These are phyloP conservation scores for Paratrypauchen microcephalus DNA, from an alignment of 2,797 vertebrate species.

Conservation along the genomic window DNA sequence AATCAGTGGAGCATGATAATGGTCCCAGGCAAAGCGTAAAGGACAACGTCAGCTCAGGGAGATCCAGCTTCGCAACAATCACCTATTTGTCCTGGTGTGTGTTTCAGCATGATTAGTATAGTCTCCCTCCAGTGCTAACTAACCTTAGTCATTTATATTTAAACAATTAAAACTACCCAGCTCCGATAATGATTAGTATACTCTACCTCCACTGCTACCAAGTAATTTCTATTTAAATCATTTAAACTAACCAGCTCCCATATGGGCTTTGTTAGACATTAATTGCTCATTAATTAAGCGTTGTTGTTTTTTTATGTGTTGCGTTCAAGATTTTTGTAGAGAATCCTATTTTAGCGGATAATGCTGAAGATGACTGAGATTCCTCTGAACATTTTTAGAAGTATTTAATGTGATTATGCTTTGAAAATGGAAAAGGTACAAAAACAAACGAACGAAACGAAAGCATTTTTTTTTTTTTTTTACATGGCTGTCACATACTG, in stretches of 20 bases:
- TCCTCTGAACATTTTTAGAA: too few species aligned
- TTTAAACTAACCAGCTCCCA: not conserved
- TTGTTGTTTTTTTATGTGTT: too few species aligned
- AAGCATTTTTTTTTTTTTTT: not conserved
- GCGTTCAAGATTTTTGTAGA: too few species aligned
- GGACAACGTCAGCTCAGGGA: slow-evolving; percentile 71
- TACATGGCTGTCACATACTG: not conserved
- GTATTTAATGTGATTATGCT: too few species aligned
- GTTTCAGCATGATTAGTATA: slow-evolving; percentile 2
- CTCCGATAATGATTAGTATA: not conserved
- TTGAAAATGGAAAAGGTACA: too few species aligned
- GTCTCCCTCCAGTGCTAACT: not conserved
- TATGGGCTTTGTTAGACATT: not conserved
- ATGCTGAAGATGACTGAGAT: too few species aligned
- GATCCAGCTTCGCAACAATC: slow-evolving; percentile 62
- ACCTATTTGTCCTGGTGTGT: slow-evolving; percentile 53
- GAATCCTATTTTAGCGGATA: too few species aligned
- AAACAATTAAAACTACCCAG: not conserved
- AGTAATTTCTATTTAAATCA: not conserved
- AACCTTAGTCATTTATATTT: not conserved
- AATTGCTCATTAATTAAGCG: not conserved
- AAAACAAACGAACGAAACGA: too few species aligned
- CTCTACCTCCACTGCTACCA: not conserved
- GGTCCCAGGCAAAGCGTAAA: slow-evolving; percentile 60
- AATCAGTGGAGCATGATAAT: slow-evolving; percentile 61